Evolutionary conservation across 1,140 invertebrate genomes (phyloP), one percentile per base, ranked within the genome.

Genomic region (Anastrepha ludens): DNA sequence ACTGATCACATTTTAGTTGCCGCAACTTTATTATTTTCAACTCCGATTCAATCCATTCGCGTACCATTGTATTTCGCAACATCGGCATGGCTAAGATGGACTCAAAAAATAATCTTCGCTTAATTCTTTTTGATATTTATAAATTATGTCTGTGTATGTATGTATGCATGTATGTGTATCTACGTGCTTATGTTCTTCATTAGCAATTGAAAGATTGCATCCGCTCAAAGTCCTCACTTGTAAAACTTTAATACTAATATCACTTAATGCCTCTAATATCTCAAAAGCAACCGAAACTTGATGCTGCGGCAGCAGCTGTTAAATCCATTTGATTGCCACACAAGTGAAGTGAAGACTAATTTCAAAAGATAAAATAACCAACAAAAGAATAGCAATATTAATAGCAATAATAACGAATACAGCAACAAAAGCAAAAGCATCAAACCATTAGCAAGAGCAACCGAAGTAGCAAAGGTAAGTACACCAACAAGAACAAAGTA

Each of bases 291-390:
- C 4, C 39, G 41, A 74, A 47, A 13, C 41, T 74, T 74, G 44
- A 44, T 44, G 39, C 39, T 39, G 15, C 67, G 5, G 29, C 41
- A 47, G 67, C 67, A 74, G 67, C 67, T 74, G 67, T 9, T 74
- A 74, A 74, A 74, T 74, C 67, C 67, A 74, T 74, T 74, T 74
- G 67, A 74, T 74, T 74, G 67, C 67, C 67, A 74, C 67, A 74
- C 67, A 74, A 74, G 67, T 74, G 67, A 44, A 74, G 67, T 44
- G 44, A 74, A 74, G 67, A 47, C 67, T 74, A 74, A 74, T 74
- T 74, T 74, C 67, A 15, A 74, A 41, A 74, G 67, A 47, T 74
- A 74, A 74, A 74, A 44, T 17, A 4, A 47, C 5, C 67, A 74
- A 67, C 67, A 74, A 74, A 47, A 15, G 67, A 47, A 74, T 74